Percentiles rank a stretch among this genome's conserved stretches.
These are phyloP conservation scores for Sebastes schlegelii DNA, from an alignment of 2,113 vertebrate species.

Conservation along the genomic window DNA sequence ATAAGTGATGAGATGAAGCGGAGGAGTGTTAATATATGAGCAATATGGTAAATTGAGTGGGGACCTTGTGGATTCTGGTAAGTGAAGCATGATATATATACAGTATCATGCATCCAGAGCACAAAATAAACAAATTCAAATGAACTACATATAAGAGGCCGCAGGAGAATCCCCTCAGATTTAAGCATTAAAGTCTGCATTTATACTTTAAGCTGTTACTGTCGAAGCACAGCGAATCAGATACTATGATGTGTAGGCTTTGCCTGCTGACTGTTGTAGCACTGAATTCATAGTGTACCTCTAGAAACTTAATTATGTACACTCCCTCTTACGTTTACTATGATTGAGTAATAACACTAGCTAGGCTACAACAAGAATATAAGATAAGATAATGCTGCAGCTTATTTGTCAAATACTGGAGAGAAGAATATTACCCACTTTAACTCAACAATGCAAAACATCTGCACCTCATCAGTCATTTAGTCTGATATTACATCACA, in stretches of 20 bases:
- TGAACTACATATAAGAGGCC: slow-evolving; percentile 10
- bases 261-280: not conserved
- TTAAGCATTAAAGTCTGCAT: slow-evolving; percentile 15
- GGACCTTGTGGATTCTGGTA: slow-evolving; percentile 35
- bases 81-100: slow-evolving; percentile 16
- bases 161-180: slow-evolving; percentile 13
- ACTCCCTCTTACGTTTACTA: not conserved
- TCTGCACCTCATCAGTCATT: not conserved
- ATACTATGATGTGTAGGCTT: slow-evolving; percentile 8
- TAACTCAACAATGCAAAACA: no score
- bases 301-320: not conserved
- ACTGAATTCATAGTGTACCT: not conserved
- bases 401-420: not conserved
- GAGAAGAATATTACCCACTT: not conserved
- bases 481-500: not conserved
- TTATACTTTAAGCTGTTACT: slow-evolving; percentile 15
- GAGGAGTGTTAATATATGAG: slow-evolving; percentile 24
- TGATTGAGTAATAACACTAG: not conserved
- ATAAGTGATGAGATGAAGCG: slow-evolving; percentile 28
- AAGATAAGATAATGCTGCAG: no score
- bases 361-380: not conserved
- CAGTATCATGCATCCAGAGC: slow-evolving; percentile 9
- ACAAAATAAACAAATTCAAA: slow-evolving; percentile 39
- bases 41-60: slow-evolving; percentile 42
- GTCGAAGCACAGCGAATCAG: not conserved